phyloP scores from a whole-genome alignment of 53 echinoderm and acorn worm species.

The Astropecten irregularis region DNA sequence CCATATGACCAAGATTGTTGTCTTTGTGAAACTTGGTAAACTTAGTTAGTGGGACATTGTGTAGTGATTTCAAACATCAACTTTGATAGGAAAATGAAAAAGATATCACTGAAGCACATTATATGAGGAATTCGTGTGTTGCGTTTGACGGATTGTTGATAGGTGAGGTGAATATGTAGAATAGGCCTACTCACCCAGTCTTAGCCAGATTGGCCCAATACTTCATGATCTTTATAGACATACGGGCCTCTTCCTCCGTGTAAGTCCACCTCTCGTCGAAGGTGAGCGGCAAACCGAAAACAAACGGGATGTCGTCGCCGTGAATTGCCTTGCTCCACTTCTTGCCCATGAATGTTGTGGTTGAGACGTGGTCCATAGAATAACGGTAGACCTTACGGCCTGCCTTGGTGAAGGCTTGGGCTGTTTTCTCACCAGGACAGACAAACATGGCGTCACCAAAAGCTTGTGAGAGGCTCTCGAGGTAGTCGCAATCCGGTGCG shows the following conservation, averaged over 20 bases:
- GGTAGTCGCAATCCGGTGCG: slow-evolving; percentile 27
- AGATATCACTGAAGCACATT: too few relatives aligned
- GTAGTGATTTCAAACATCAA: too few relatives aligned
- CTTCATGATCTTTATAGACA: slow-evolving; percentile 32
- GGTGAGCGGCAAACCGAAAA: slow-evolving; percentile 34
- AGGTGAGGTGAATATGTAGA: too few relatives aligned
- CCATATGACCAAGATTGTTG: too few relatives aligned
- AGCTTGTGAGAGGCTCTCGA: slow-evolving; percentile 25
- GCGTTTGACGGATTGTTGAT: too few relatives aligned
- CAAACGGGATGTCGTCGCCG: slow-evolving; percentile 41
- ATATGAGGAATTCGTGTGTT: too few relatives aligned
- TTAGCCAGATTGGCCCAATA: slow-evolving; percentile 56
- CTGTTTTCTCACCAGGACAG: slow-evolving; percentile 11
- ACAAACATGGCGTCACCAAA: slow-evolving; percentile 24
- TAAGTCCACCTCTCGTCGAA: not conserved
- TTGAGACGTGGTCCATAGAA: slow-evolving; percentile 17
- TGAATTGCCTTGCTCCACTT: slow-evolving; percentile 33
- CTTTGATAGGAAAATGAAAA: too few relatives aligned
- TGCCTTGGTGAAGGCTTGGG: slow-evolving; percentile 14
- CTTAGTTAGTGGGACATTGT: too few relatives aligned
- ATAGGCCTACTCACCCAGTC: slow-evolving; percentile 42
- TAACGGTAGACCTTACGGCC: slow-evolving; percentile 28
- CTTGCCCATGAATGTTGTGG: slow-evolving; percentile 6
- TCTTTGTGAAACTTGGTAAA: too few relatives aligned
- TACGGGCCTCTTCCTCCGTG: slow-evolving; percentile 40